Evolutionary conservation across 1,140 invertebrate species (phyloP), one percentile per base, ranked within the genome.

Genomic region (Mya arenaria): DNA sequence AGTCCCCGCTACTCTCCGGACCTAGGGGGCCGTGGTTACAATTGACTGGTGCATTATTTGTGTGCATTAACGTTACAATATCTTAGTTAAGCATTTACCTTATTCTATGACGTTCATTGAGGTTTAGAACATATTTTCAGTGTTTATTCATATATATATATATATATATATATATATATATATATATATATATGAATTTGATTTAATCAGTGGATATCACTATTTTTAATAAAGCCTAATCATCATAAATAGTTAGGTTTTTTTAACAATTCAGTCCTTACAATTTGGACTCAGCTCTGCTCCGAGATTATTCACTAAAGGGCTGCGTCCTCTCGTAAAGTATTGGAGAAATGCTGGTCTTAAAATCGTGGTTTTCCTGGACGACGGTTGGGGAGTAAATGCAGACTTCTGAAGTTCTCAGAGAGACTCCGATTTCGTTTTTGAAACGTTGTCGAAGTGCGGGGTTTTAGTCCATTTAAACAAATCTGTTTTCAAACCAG

Each of bases 401-500:
- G 4, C 6, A 8, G 23, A 23, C 48, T 68, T 68, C 25, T n/a
- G 25, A 25, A 56, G 25, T n/a, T 32, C 69, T 6, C 25, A n/a
- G 36, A 28, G 34, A 23, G 37, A 60, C 52, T 48, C 63, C 23
- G 39, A 36, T 36, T 72, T 25, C 13, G 68, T 66, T 63, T 23
- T 30, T 25, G 8, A 82, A n/a, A 66, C 62, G 37, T 37, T 62
- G 39, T 4, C 15, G 10, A 65, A 58, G 32, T 37, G 34, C 36
- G 79, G 68, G 15, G 71, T 82, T 65, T 15, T 82, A 8, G 19
- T 84, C 1, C 78, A 84, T 66, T 19, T 48, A 25, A 68, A 52
- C 10, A 79, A 83, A 66, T 78, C 68, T 72, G 17, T 77, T 62
- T 83, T 37, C 73, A 65, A 25, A 30, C n/a, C n/a, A n/a, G n/a